Evolutionary conservation across 1,140 invertebrate species (phyloP), one percentile per base, ranked within the genome.

Genomic region (Sitodiplosis mosellana): DNA sequence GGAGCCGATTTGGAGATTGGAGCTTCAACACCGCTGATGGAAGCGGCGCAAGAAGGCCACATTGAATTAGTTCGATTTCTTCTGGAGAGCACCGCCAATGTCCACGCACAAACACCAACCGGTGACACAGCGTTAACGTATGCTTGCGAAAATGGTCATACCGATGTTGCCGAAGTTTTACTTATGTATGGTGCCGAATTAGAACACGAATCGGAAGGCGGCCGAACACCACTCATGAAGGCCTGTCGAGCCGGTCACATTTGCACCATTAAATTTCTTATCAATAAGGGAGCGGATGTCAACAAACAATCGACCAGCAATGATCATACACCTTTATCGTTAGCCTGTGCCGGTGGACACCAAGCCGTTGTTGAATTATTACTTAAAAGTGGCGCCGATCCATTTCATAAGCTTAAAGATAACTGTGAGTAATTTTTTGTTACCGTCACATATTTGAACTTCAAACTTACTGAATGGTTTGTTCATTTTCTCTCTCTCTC

Each of bases 231-330:
- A 22, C 67, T 99, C 50, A 99, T 99, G 95, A 88, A 99, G 68
- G 92, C 95, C n/a, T 91, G 91, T 52, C 81, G 95, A 60, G 93
- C 94, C 46, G 94, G 94, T n/a, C 94, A 99, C 68, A 70, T 92
- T n/a, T 91, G 88, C 61, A 95, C 94, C 43, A 95, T 98, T 43
- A 88, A 95, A 69, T 90, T 97, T 65, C 77, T 99, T 43, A 80
- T 98, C 48, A 80, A 83, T 37, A 89, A 90, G 71, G 84, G 86
- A 50, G 93, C 91, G 15, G 88, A 97, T 66, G 89, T 99, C 14
- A 84, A 85, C 57, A 80, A 85, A 51, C 81, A 91, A 71, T 97
- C 95, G 43, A 90, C 91, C 51, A 97, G 93, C 58, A 98, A 98
- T 64, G 87, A 96, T 64, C 96, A 99, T 63, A 99, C 94, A 20